phyloP scores from a whole-genome alignment of 2,888 invertebrate species.

The Luffia ferchaultella region DNA sequence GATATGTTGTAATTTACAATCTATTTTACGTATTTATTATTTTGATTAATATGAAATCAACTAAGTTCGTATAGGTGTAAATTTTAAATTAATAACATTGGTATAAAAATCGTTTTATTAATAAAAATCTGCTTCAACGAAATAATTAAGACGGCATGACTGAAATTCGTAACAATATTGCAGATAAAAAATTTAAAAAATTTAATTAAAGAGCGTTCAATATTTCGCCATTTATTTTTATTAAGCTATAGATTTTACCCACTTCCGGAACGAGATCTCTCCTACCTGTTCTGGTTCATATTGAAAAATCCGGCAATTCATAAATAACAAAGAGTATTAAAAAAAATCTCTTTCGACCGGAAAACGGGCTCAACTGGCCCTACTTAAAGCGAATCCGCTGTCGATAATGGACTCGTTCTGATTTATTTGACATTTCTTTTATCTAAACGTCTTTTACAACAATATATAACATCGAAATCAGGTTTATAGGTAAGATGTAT shows the following conservation, averaged over 20 bases:
- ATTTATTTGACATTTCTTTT: neutral
- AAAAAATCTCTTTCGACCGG: neutral
- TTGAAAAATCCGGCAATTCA: neutral
- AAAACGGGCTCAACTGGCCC: neutral
- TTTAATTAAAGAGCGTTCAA: neutral
- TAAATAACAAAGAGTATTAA: neutral
- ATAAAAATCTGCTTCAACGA: no score
- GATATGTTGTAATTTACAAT: no score
- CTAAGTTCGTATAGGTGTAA: no score
- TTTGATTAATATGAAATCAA: no score
- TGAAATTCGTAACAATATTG: no score
- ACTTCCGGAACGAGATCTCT: neutral
- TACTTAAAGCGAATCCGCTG: neutral
- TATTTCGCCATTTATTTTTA: neutral
- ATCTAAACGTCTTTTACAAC: neutral
- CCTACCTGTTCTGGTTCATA: neutral
- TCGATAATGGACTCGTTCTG: neutral
- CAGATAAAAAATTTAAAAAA: neutral
- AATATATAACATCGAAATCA: no score
- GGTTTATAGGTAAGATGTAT: no score
- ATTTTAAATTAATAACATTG: no score
- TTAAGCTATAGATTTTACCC: neutral
- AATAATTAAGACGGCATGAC: no score
- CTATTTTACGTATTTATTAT: no score
- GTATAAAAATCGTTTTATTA: no score